Evolutionary conservation across 2,797 vertebrate species (phyloP).

Genomic region (Podarcis siculus): DNA sequence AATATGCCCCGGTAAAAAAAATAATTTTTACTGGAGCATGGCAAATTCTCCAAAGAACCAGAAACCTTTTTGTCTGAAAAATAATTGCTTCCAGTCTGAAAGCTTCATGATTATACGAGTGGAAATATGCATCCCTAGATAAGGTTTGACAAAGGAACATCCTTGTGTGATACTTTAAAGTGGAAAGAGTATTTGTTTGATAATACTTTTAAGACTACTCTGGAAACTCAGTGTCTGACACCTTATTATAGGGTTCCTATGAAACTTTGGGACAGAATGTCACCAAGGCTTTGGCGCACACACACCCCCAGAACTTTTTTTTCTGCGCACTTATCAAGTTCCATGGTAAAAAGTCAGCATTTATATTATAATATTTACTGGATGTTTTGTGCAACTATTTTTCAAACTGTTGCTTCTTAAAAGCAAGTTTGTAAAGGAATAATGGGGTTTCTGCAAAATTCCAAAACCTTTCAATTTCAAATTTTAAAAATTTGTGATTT

Average conservation of each 20-base stretch:
- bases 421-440: not conserved
- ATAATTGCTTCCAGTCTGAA: not conserved
- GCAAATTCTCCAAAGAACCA: not conserved
- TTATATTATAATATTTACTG: not conserved
- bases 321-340: not conserved
- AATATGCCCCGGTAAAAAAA: too few species aligned
- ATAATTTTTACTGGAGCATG: not conserved
- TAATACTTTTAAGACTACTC: accelerated
- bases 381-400: not conserved
- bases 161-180: not conserved
- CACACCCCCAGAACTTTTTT: not conserved
- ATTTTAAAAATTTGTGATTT: not conserved
- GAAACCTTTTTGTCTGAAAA: not conserved
- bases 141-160: not conserved
- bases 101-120: accelerated
- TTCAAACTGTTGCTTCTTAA: not conserved
- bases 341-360: accelerated
- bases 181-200: not conserved
- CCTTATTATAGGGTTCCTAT: accelerated
- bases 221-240: not conserved
- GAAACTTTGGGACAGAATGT: not conserved
- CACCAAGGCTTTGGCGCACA: not conserved
- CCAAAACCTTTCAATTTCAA: not conserved
- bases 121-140: accelerated
- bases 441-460: not conserved